Conservation (phyloP, 37 sponge, comb jelly and placozoan species). For the Cliona cf. orientalis region DNA sequence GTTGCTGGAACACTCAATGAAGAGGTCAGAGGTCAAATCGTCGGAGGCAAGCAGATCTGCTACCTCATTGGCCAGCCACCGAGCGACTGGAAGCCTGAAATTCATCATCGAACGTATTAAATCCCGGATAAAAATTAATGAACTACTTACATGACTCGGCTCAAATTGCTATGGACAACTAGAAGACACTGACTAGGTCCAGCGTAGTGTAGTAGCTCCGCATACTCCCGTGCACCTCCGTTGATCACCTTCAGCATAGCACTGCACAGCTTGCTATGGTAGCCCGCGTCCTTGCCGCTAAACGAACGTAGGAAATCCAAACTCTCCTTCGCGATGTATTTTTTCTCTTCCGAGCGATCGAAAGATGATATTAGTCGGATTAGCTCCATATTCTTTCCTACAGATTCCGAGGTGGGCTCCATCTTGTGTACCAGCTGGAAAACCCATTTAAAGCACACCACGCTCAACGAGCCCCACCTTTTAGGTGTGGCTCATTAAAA, state of each 20-base stretch:
- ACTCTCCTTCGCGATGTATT: neutral
- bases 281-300: neutral
- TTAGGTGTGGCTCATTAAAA: no score
- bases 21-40: conserved; percentile 1
- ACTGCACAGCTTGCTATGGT: conserved; percentile 23
- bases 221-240: neutral
- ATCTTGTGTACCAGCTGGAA: no score
- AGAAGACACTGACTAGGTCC: conserved; percentile 8
- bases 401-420: no score
- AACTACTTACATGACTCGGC: conserved; percentile 14
- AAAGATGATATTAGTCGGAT: no score
- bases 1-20: neutral
- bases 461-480: no score
- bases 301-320: neutral
- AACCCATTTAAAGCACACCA: no score
- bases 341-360: no score
- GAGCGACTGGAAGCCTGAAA: conserved; percentile 23
- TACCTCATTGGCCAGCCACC: conserved; percentile 50
- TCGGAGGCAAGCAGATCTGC: neutral
- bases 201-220: conserved; percentile 4
- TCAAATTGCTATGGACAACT: neutral
- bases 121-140: neutral
- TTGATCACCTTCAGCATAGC: conserved; percentile 33
- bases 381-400: no score
- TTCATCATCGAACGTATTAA: no score